Percentiles rank a stretch among this genome's conserved stretches.
These are phyloP conservation scores for Peucedramus taeniatus DNA, from an alignment of 2,113 vertebrate genomes.

Conservation along the genomic window DNA sequence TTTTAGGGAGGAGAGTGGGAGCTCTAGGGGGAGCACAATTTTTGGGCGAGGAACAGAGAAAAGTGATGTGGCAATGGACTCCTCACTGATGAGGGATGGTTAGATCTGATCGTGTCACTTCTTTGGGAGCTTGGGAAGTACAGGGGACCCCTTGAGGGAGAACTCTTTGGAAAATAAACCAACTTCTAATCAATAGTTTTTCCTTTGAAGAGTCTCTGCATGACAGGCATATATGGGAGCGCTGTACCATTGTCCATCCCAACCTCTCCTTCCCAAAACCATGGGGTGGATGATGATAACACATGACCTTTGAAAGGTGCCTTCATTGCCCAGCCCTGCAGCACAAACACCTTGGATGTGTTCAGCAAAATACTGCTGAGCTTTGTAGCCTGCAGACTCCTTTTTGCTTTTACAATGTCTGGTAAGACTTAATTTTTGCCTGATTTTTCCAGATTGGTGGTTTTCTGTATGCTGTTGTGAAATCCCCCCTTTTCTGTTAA, in stretches of 20 bases:
- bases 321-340: neutral
- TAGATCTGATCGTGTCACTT: neutral
- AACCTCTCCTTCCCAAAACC: neutral
- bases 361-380: neutral
- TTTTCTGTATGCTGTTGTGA: neutral
- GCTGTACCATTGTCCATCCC: neutral
- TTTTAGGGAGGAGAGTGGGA: neutral
- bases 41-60: neutral
- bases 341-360: neutral
- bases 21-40: neutral
- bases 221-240: neutral
- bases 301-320: neutral
- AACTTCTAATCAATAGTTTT: neutral
- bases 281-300: neutral
- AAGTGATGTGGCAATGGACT: neutral
- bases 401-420: neutral
- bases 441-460: neutral
- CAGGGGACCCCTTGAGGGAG: neutral
- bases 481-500: neutral
- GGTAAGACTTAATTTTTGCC: neutral
- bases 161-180: neutral
- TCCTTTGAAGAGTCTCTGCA: neutral
- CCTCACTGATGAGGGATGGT: neutral
- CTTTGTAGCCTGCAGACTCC: neutral
- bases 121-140: neutral